Base-by-base conservation (phyloP, 2,113 vertebrate species). In the Ammodytes marinus region DNA sequence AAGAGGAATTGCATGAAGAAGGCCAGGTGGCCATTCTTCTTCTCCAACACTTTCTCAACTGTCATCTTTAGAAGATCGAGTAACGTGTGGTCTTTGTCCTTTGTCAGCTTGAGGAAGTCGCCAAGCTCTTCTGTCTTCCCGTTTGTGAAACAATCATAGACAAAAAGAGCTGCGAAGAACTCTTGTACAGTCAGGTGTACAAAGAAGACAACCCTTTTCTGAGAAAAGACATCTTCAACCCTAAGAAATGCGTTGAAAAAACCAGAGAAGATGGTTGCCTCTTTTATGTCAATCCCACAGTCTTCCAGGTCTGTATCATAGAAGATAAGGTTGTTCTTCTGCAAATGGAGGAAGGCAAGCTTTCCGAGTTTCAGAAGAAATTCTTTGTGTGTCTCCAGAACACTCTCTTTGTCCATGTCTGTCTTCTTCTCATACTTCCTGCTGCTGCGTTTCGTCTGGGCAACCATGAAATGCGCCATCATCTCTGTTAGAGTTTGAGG, bases 141-240 rank as follows among this genome's bases (percentile, higher is more conserved):
- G 79, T 69, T 92, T 43, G 45, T 84, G 9, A 89, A 89, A 69
- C 88, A 87, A 8, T 86, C 70, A 8, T 87, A 87, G 27, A 89
- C 69, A 12, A 83, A 92, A 3, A 93, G 58, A 59, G 91, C 92
- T 12, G 86, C 90, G 15, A 93, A 90, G 69, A 92, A 93, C 88
- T 93, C 91, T 74, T 93, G 92, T 4, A 93, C 0, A 8, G 82
- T 93, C 67, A 90, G 73, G 50, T 93, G 91, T 0, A 92, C 79
- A 79, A 93, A 93, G 66, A 60, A 88, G 40, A 86, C 88, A 17
- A 87, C 79, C 2, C 77, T 86, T 61, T 53, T 87, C 45, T 88
- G 67, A 5, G 3, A 84, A 50, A 86, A 65, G 0, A 90, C 1
- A 7, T 72, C 0, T 53, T 89, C 80, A n/a, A 82, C 67, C 0